A percentile compares a stretch with the other conserved stretches of the same genome.
These are phyloP conservation scores for Sicus ferrugineus DNA, from an alignment of 2,888 invertebrate genomes.

Conservation along the genomic window DNA sequence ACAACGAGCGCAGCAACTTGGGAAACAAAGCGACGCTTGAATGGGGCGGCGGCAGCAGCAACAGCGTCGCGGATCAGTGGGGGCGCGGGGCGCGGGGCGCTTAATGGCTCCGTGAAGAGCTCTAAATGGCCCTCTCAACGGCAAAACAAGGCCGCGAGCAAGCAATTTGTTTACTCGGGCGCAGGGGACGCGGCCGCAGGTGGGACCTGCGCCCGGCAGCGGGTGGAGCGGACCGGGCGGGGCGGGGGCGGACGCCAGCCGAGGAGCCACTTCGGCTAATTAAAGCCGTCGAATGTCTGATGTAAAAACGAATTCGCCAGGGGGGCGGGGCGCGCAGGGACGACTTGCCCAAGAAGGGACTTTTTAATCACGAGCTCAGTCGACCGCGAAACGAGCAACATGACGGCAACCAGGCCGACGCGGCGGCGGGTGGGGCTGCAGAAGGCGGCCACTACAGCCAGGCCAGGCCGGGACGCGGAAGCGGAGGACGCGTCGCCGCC, in stretches of 20 bases:
- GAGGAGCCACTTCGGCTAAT: slow-evolving; percentile 48
- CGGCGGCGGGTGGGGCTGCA: too few relatives aligned
- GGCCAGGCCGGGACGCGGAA: neutral
- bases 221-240: neutral
- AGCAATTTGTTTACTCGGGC: slow-evolving; percentile 15
- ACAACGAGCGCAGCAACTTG: neutral
- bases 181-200: neutral
- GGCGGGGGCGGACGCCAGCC: slow-evolving; percentile 1
- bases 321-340: slow-evolving; percentile 33
- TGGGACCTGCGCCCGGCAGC: neutral
- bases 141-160: neutral
- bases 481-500: neutral
- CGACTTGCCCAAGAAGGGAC: neutral
- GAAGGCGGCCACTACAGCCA: too few relatives aligned
- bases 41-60: too few relatives aligned
- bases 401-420: neutral
- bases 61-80: too few relatives aligned
- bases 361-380: neutral
- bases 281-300: slow-evolving; percentile 53
- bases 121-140: slow-evolving; percentile 34
- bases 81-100: too few relatives aligned
- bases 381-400: slow-evolving; percentile 18
- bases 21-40: slow-evolving; percentile 46
- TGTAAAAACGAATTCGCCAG: slow-evolving; percentile 51
- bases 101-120: slow-evolving; percentile 48